Base-by-base conservation (phyloP, 1,140 invertebrate species). In the Caenorhabditis inopinata region DNA sequence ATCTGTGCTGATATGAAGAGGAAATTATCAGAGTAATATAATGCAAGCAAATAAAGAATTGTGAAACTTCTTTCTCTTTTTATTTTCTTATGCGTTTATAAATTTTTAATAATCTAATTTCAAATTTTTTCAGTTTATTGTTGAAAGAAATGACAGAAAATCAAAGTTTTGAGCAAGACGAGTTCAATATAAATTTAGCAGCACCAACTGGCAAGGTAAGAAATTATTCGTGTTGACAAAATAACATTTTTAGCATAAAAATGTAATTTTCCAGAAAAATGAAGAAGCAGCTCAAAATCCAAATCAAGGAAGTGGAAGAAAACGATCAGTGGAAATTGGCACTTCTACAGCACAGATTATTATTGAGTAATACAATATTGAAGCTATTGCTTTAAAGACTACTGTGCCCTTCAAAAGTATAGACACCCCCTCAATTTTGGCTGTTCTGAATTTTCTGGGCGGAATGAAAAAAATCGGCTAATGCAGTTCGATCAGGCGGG, bases 311-410 rank as follows among this genome's bases (percentile, higher is more conserved):
- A 14, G 21, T 25, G 49, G 53, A 1, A 29, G 58, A 38, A 68
- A 68, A 42, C 14, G 58, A 68, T 68, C 58, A 38, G 32, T 68
- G 32, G 58, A 68, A 21, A 38, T 68, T 38, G 58, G 58, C 0
- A 68, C 58, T 1, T 68, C 58, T 7, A 68, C 58, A 11, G 25
- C 75, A 2, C 38, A 53, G 35, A 79, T 79, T 23, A 42, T 74
- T 16, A 79, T 79, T 21, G 78, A 79, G 78, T 79, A 23, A 35
- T 68, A 25, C 29, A 5, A 7, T 27, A 68, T n/a, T 32, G n/a
- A 27, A n/a, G n/a, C n/a, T n/a, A n/a, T n/a, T n/a, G n/a, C n/a
- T n/a, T n/a, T n/a, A n/a, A n/a, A n/a, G n/a, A n/a, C n/a, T n/a
- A n/a, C n/a, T n/a, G n/a, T n/a, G n/a, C n/a, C n/a, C n/a, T n/a